Conservation (phyloP, 2,888 invertebrate species). For the Agrilus cyanescens region DNA sequence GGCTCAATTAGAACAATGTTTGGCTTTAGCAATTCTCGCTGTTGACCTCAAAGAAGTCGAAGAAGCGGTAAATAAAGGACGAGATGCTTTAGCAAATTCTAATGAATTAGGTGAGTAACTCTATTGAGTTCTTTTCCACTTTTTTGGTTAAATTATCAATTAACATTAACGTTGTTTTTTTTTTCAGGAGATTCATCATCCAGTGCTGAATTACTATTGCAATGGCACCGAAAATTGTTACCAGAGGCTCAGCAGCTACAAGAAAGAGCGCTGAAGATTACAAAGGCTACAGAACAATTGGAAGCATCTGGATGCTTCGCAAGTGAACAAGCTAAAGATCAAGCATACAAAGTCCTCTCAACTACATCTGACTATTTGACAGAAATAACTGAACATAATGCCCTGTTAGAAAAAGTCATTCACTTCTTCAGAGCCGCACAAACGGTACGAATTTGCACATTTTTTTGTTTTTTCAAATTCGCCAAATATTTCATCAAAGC, state of each 20-base stretch:
- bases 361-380: slow-evolving; percentile 58
- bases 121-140: too few relatives aligned
- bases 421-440: slow-evolving; percentile 59
- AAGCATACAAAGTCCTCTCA: slow-evolving; percentile 54
- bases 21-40: slow-evolving; percentile 60
- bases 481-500: too few relatives aligned
- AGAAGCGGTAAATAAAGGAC: slow-evolving; percentile 43
- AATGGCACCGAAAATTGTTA: slow-evolving; percentile 56
- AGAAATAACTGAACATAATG: slow-evolving; percentile 56
- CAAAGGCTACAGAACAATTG: slow-evolving; percentile 66
- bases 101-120: slow-evolving; percentile 42
- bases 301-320: slow-evolving; percentile 58
- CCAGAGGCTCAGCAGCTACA: slow-evolving; percentile 61
- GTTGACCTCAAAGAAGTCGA: slow-evolving; percentile 57
- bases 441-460: slow-evolving; percentile 37
- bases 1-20: slow-evolving; percentile 64
- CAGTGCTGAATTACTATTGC: slow-evolving; percentile 53
- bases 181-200: slow-evolving; percentile 55
- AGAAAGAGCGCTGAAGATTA: slow-evolving; percentile 63
- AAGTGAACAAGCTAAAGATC: slow-evolving; percentile 52
- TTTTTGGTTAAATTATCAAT: neutral
- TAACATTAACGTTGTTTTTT: slow-evolving; percentile 14
- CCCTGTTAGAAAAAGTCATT: slow-evolving; percentile 52
- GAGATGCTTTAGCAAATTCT: slow-evolving; percentile 43
- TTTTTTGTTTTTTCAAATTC: neutral